Evolutionary conservation across 2,888 invertebrate species (phyloP).

Genomic region (Zygothrica quintamaculata): DNA sequence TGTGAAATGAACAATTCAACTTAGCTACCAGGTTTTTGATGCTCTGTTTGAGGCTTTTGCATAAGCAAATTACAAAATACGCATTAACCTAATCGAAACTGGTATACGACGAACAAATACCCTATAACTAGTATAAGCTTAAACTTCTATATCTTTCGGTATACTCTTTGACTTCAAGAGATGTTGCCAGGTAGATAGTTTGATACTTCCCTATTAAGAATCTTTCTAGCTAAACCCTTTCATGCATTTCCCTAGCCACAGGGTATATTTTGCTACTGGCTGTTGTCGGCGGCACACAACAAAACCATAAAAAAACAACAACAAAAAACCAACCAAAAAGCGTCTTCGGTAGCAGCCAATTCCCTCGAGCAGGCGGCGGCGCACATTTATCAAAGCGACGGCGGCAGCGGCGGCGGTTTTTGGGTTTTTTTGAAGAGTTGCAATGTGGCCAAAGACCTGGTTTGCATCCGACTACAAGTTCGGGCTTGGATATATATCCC

Average conservation of each 20-base stretch:
- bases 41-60: conserved; percentile 41
- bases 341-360: conserved; percentile 62
- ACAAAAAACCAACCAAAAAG: conserved; percentile 32
- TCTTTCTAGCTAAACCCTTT: neutral
- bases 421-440: conserved; percentile 64
- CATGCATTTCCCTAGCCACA: neutral
- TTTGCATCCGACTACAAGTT: conserved; percentile 33
- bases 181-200: no score
- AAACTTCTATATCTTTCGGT: no score
- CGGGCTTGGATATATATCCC: conserved; percentile 30
- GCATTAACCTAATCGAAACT: neutral
- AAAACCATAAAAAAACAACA: conserved; percentile 24
- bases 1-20: conserved; percentile 1
- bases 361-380: conserved; percentile 48
- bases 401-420: conserved; percentile 35
- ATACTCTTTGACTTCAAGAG: no score
- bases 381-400: conserved; percentile 76
- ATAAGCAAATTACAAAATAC: conserved; percentile 59
- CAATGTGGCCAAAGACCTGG: conserved; percentile 32
- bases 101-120: neutral
- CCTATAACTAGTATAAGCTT: neutral
- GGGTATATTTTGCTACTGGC: conserved; percentile 70
- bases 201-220: no score
- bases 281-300: conserved; percentile 32
- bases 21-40: conserved; percentile 5